Evolutionary conservation across 2,888 invertebrate genomes (phyloP).

Genomic region (Sminthurinus aureus): DNA sequence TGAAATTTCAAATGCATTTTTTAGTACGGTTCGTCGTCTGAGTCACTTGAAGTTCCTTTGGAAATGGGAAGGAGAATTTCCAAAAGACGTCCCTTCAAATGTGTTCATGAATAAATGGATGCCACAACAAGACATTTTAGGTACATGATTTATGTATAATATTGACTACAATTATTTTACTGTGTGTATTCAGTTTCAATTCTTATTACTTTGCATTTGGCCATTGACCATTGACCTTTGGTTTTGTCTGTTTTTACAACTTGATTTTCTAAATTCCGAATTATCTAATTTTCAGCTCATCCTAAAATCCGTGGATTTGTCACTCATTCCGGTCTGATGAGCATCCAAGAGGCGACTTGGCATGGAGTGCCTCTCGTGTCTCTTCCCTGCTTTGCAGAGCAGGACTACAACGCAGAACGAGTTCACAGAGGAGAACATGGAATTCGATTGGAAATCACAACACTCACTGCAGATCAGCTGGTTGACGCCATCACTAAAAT

Average conservation of each 20-base stretch:
- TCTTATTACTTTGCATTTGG: too few species aligned
- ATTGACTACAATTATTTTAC: neutral
- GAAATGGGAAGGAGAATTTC: constrained; percentile 53
- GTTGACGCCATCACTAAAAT: constrained; percentile 27
- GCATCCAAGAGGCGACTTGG: constrained; percentile 70
- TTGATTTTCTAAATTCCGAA: neutral
- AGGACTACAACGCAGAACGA: constrained; percentile 67
- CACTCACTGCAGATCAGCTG: constrained; percentile 62
- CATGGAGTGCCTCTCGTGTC: constrained; percentile 70
- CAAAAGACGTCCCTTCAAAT: constrained; percentile 62
- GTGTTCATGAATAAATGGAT: constrained; percentile 59
- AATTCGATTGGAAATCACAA: constrained; percentile 64
- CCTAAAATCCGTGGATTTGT: constrained; percentile 69
- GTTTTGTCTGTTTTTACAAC: neutral
- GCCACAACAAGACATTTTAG: constrained; percentile 50
- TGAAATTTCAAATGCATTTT: constrained; percentile 42
- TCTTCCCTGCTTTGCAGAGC: constrained; percentile 64
- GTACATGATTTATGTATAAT: constrained; percentile 23
- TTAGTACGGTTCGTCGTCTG: constrained; percentile 44
- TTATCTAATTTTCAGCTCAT: constrained; percentile 64
- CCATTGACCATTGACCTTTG: too few species aligned
- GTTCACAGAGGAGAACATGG: constrained; percentile 68
- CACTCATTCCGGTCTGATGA: constrained; percentile 73
- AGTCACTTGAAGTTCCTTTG: constrained; percentile 49
- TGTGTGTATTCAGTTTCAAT: neutral